These are phyloP conservation scores for Oryzias curvinotus DNA, from an alignment of 2,113 vertebrate species.

Conservation along the genomic window DNA sequence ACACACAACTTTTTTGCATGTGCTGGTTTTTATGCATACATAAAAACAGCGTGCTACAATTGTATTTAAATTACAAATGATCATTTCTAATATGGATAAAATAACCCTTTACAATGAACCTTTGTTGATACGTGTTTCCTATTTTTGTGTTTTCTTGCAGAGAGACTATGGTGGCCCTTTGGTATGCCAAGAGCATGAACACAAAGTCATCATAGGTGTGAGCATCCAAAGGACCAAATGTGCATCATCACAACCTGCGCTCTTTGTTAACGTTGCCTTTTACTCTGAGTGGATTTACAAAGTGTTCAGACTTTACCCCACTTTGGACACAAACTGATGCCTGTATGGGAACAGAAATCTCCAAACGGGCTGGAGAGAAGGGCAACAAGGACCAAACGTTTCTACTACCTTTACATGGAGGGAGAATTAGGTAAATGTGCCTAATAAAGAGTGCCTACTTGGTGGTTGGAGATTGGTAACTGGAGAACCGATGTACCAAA, in stretches of 20 bases:
- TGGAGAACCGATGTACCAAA: slow-evolving; percentile 31
- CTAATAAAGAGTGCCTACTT: slow-evolving; percentile 21
- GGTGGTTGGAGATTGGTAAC: slow-evolving; percentile 23
- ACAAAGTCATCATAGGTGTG: slow-evolving; percentile 89
- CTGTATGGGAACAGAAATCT: slow-evolving; percentile 1
- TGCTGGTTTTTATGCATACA: no score
- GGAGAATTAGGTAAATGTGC: slow-evolving; percentile 21
- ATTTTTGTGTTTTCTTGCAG: slow-evolving; percentile 64
- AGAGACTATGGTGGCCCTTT: slow-evolving; percentile 93
- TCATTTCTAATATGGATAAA: background rate
- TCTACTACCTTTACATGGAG: slow-evolving; percentile 6
- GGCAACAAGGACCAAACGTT: background rate
- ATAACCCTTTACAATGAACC: background rate
- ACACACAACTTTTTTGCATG: no score
- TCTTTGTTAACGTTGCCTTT: slow-evolving; percentile 92
- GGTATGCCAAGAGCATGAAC: slow-evolving; percentile 89
- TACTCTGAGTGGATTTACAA: slow-evolving; percentile 97
- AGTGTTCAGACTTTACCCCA: slow-evolving; percentile 81
- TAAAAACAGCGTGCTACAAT: no score
- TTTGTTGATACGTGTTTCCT: background rate
- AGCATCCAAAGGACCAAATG: slow-evolving; percentile 94
- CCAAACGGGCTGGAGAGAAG: background rate
- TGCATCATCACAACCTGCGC: slow-evolving; percentile 86
- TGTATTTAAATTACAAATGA: no score
- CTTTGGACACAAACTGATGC: slow-evolving; percentile 62